phyloP scores from a whole-genome alignment of 2,113 vertebrate species.

The Taxidea taxus region DNA sequence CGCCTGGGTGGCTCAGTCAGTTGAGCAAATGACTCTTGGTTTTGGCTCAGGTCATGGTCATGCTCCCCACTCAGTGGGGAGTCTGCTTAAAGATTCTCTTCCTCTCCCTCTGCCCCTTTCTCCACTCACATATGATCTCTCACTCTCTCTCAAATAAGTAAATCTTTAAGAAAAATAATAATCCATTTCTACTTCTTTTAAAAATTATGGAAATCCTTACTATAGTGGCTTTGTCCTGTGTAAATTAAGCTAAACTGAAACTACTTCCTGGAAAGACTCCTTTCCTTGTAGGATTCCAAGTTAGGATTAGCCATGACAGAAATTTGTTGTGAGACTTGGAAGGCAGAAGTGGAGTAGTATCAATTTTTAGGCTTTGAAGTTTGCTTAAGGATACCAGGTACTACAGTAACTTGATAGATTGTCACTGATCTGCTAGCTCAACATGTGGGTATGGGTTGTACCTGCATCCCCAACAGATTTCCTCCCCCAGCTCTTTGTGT shows the following conservation, averaged over 20 bases:
- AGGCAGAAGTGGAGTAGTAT: not conserved
- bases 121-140: not conserved
- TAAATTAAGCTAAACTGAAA: not conserved
- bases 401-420: not conserved
- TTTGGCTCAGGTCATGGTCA: not conserved
- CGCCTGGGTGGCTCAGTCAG: not conserved
- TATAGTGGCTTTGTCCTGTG: not conserved
- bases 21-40: not conserved
- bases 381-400: not conserved
- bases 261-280: not conserved
- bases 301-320: not conserved
- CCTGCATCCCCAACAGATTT: not conserved
- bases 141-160: not conserved
- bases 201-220: not conserved
- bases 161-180: not conserved
- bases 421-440: not conserved
- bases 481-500: not conserved
- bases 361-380: not conserved
- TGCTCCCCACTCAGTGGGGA: not conserved
- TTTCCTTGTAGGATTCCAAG: not conserved
- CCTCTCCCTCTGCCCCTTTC: not conserved
- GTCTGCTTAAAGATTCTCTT: not conserved
- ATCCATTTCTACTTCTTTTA: not conserved
- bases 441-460: not conserved
- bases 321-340: not conserved